Evolutionary conservation across 2,888 invertebrate genomes (phyloP), one percentile per base, ranked within the genome.

Genomic region (Lepas anatifera): DNA sequence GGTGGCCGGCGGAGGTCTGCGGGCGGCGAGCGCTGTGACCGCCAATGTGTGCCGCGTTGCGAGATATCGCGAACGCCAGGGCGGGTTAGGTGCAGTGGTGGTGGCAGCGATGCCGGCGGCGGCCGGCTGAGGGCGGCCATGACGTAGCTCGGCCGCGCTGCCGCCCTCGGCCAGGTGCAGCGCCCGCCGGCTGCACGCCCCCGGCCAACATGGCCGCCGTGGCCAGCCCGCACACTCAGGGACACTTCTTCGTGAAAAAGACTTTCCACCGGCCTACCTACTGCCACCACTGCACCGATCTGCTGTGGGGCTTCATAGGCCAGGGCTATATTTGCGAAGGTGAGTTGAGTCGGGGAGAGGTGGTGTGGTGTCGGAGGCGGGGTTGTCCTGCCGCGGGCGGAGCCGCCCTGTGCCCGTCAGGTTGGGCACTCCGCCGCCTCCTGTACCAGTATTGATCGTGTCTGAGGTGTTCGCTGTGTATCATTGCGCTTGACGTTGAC

Each of bases 321-420:
- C 97, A 97, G 86, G 99, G 98, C 84, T 96, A 92, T 87, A 93
- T 95, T 82, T 99, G 99, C 87, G 98, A 98, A 92, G 96, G 98
- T 98, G 84, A 84, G 85, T 80, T n/a, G n/a, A n/a, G n/a, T n/a
- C n/a, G n/a, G n/a, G n/a, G n/a, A n/a, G n/a, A n/a, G n/a, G n/a
- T n/a, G n/a, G n/a, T n/a, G n/a, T n/a, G n/a, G n/a, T n/a, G n/a
- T n/a, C n/a, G n/a, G n/a, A n/a, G n/a, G n/a, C n/a, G n/a, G n/a
- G n/a, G n/a, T n/a, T n/a, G n/a, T n/a, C n/a, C n/a, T n/a, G n/a
- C n/a, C n/a, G n/a, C n/a, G n/a, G n/a, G n/a, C n/a, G n/a, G n/a
- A n/a, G n/a, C n/a, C n/a, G n/a, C n/a, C n/a, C n/a, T n/a, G n/a
- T n/a, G n/a, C n/a, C n/a, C n/a, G n/a, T n/a, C n/a, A n/a, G n/a